These are phyloP conservation scores for Ailuropoda melanoleuca DNA, from an alignment of 2,113 vertebrate genomes.

Conservation along the genomic window DNA sequence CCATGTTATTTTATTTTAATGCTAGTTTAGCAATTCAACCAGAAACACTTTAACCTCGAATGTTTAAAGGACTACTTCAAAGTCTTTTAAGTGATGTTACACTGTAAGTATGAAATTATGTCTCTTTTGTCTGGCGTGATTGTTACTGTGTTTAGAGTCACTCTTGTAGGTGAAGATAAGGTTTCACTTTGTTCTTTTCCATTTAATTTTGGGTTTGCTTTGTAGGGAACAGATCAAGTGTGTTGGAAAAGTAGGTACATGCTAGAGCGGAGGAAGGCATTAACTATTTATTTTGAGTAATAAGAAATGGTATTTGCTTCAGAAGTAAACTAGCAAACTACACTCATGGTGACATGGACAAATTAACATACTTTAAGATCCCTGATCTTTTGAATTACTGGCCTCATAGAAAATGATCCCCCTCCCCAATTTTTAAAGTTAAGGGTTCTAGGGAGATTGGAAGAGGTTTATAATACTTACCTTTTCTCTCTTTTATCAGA, in stretches of 20 bases:
- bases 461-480: not conserved
- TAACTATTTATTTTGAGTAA: not conserved
- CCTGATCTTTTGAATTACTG: not conserved
- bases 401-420: not conserved
- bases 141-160: not conserved
- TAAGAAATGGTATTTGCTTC: not conserved
- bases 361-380: not conserved
- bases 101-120: not conserved
- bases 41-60: conserved; percentile 37
- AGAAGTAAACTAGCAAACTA: conserved; percentile 29
- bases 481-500: conserved; percentile 18
- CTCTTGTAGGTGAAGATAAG: not conserved
- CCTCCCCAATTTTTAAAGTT: not conserved
- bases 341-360: not conserved
- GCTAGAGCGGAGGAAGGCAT: not conserved
- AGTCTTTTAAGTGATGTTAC: conserved; percentile 6
- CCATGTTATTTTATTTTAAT: conserved; percentile 49
- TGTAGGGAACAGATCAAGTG: not conserved
- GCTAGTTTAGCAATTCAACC: conserved; percentile 12
- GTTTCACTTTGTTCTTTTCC: conserved; percentile 44
- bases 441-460: not conserved
- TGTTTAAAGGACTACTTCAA: not conserved
- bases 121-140: not conserved
- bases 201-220: not conserved
- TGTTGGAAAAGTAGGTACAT: not conserved